A percentile compares a stretch with the other conserved stretches of the same genome.
Evolutionary conservation across 2,888 invertebrate species (phyloP).

Genomic region (Slavum lentiscoides): DNA sequence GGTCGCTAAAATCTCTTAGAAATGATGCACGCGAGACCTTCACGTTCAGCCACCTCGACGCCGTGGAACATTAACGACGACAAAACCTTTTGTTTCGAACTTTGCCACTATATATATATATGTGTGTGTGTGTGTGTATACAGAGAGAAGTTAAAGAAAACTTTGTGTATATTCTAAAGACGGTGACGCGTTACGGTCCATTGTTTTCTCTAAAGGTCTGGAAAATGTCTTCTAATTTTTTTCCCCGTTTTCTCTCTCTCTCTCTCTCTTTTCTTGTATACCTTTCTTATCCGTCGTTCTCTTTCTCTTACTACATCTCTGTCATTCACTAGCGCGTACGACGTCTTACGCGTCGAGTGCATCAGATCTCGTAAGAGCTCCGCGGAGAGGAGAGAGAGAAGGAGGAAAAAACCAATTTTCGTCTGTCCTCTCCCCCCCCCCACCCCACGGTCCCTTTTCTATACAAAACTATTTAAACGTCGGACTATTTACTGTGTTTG

Average conservation of each 20-base stretch:
- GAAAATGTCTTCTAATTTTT: slow-evolving; percentile 43
- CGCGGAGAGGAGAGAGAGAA: too few relatives aligned
- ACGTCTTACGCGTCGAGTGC: slow-evolving; percentile 26
- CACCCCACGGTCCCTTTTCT: too few relatives aligned
- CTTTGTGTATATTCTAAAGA: slow-evolving; percentile 40
- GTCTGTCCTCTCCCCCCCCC: too few relatives aligned
- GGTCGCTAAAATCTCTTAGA: slow-evolving; percentile 33
- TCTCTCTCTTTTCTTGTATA: too few relatives aligned
- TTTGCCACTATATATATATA: slow-evolving; percentile 20
- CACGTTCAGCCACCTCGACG: slow-evolving; percentile 17
- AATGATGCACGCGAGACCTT: slow-evolving; percentile 26
- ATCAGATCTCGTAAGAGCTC: not conserved
- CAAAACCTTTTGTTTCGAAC: slow-evolving; percentile 44
- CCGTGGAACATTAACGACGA: slow-evolving; percentile 32
- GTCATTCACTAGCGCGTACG: not conserved
- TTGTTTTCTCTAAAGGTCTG: slow-evolving; percentile 33
- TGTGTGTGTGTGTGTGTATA: not conserved
- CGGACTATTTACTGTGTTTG: too few relatives aligned
- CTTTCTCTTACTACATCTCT: too few relatives aligned
- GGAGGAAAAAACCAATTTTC: too few relatives aligned
- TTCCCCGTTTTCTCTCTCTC: not conserved
- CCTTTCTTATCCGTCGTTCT: too few relatives aligned
- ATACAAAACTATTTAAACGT: too few relatives aligned
- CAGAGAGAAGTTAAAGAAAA: slow-evolving; percentile 33
- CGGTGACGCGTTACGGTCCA: slow-evolving; percentile 15